phyloP scores from a whole-genome alignment of 2,888 invertebrate species.

The Cataglyphis altisquamis region DNA sequence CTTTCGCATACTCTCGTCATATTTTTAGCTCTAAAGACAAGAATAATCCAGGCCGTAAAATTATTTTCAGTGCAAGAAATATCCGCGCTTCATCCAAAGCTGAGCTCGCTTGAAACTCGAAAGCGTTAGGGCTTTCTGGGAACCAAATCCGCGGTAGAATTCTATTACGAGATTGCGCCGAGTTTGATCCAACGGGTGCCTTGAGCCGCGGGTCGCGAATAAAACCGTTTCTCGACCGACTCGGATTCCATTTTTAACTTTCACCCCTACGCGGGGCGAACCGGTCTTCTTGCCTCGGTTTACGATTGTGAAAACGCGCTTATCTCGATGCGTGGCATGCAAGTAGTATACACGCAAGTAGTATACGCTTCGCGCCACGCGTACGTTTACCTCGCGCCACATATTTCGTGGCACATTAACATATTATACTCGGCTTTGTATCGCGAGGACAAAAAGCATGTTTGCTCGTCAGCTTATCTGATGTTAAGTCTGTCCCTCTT shows the following conservation, averaged over 20 bases:
- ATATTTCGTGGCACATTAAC: constrained; percentile 79
- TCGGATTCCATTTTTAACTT: constrained; percentile 58
- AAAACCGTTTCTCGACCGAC: constrained; percentile 25
- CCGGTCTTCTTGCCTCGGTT: background rate
- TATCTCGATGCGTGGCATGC: background rate
- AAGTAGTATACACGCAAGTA: background rate
- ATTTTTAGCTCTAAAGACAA: constrained; percentile 25
- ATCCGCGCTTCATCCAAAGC: constrained; percentile 43
- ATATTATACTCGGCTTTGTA: constrained; percentile 73
- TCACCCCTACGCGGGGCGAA: constrained; percentile 9
- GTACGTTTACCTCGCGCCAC: constrained; percentile 71
- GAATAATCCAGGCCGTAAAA: constrained; percentile 39
- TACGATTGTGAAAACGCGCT: constrained; percentile 2
- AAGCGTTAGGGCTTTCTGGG: constrained; percentile 50
- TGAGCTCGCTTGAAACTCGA: constrained; percentile 46
- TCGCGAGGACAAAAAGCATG: constrained; percentile 77
- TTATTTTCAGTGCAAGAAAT: constrained; percentile 39
- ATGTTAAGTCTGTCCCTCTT: constrained; percentile 79
- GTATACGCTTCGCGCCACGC: background rate
- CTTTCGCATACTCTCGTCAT: background rate
- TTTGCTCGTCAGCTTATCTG: constrained; percentile 81
- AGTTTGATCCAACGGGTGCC: constrained; percentile 49
- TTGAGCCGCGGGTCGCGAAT: constrained; percentile 11
- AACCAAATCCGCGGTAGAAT: constrained; percentile 44
- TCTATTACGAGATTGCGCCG: constrained; percentile 56